A percentile compares a stretch with the other conserved stretches of the same genome.
Evolutionary conservation across 2,797 vertebrate genomes (phyloP).

Genomic region (Chelon auratus): DNA sequence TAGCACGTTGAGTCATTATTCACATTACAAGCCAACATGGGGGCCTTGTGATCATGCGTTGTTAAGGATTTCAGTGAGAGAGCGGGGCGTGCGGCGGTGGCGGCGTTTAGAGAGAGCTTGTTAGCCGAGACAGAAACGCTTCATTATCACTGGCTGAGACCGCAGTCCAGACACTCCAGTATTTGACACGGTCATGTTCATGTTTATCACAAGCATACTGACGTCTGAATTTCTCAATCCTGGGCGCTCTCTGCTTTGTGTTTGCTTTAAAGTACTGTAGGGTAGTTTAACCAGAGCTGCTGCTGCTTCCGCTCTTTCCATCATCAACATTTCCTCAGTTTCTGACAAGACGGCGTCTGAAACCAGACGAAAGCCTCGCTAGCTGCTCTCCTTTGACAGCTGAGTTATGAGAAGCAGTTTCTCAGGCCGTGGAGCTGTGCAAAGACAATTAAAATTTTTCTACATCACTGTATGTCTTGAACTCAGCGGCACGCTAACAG

Average conservation of each 20-base stretch:
- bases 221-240: slow-evolving; percentile 44
- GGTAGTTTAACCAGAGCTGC: slow-evolving; percentile 25
- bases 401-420: slow-evolving; percentile 29
- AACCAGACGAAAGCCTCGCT: slow-evolving; percentile 23
- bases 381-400: slow-evolving; percentile 24
- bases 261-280: slow-evolving; percentile 10
- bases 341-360: slow-evolving; percentile 29
- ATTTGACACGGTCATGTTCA: slow-evolving; percentile 47
- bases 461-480: background rate
- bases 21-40: slow-evolving; percentile 37
- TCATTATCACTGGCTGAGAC: slow-evolving; percentile 65
- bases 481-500: background rate
- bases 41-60: slow-evolving; percentile 45
- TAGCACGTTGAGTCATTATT: slow-evolving; percentile 51
- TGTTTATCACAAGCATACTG: slow-evolving; percentile 47
- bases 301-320: slow-evolving; percentile 35
- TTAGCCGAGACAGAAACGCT: slow-evolving; percentile 69
- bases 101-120: slow-evolving; percentile 41
- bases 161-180: slow-evolving; percentile 38
- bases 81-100: slow-evolving; percentile 9
- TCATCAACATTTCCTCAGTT: slow-evolving; percentile 19
- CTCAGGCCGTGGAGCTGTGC: slow-evolving; percentile 12
- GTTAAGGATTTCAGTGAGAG: slow-evolving; percentile 41
- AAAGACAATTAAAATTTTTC: slow-evolving; percentile 11
- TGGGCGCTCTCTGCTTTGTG: slow-evolving; percentile 8